Evolutionary conservation across 2,888 invertebrate genomes (phyloP), one percentile per base, ranked within the genome.

Genomic region (Stratiomys singularior): DNA sequence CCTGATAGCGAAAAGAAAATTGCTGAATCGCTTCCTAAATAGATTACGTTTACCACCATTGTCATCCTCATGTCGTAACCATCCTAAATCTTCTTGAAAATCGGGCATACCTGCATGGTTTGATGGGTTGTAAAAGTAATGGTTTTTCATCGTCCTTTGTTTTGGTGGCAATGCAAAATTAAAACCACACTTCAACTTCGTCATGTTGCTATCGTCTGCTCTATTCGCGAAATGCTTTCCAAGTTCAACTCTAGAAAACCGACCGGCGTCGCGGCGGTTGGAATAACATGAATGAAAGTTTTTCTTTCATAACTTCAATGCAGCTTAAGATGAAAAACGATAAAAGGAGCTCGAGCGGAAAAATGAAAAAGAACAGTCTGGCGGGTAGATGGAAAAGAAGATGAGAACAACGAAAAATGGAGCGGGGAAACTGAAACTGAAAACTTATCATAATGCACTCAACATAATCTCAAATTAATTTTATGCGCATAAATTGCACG

Each of bases 361-460:
- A 60, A 60, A 13, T 18, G 23, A 15, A 60, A 60, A 60, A 60
- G 60, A 52, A 52, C 52, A 52, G 52, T 9, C 4, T 5, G 37
- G 60, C 60, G 60, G 15, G n/a, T 52, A 4, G 15, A 52, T n/a
- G 52, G 60, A 52, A 4, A 9, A 9, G 52, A 52, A 52, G 52
- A 52, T 9, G 13, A 25, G 58, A 18, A 21, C 9, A 9, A 25
- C 11, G 64, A 27, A 64, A 64, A 64, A 28, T 64, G 64, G n/a
- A 27, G 9, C 28, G 64, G 2, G 60, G 2, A 64, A 64, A 64
- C 58, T 60, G 58, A 3, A 60, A 60, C 64, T 64, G 64, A 64
- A 64, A 64, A 64, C 64, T 64, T 64, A 64, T 64, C 64, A 64
- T 64, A 28, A 64, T 64, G 64, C 64, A 64, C 64, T 64, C 64